A percentile compares a stretch with the other conserved stretches of the same genome.
These are phyloP conservation scores for Odontomachus brunneus DNA, from an alignment of 1,140 invertebrate species.

Conservation along the genomic window DNA sequence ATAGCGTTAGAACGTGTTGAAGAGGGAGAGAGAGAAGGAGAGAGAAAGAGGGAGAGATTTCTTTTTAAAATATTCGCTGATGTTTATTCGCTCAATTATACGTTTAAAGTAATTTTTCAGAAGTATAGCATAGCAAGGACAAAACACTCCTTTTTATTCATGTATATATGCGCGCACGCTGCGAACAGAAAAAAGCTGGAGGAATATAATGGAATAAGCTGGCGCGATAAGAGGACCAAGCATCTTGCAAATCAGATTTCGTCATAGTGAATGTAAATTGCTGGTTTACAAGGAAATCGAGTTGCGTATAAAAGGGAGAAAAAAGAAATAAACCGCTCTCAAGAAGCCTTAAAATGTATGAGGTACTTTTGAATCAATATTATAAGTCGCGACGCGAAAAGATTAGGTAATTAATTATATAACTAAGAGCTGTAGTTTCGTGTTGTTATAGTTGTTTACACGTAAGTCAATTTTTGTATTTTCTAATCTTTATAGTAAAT, in stretches of 20 bases:
- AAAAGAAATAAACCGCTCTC: too few relatives aligned
- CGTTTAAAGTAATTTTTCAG: not conserved
- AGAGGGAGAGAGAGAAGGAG: too few relatives aligned
- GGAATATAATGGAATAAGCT: constrained; percentile 44
- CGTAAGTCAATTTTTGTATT: too few relatives aligned
- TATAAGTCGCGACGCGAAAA: too few relatives aligned
- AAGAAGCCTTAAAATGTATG: too few relatives aligned
- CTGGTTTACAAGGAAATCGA: not conserved
- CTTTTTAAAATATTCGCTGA: not conserved
- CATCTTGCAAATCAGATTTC: constrained; percentile 27
- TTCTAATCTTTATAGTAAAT: too few relatives aligned
- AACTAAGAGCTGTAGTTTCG: too few relatives aligned
- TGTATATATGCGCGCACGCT: constrained; percentile 24
- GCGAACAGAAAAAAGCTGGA: constrained; percentile 17
- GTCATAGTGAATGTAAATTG: not conserved
- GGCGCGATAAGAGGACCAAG: constrained; percentile 17
- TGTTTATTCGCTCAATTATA: not conserved
- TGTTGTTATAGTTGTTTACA: too few relatives aligned
- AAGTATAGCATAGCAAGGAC: not conserved
- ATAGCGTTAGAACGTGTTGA: too few relatives aligned
- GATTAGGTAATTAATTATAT: too few relatives aligned
- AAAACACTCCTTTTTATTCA: constrained; percentile 17
- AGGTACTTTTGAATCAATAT: too few relatives aligned
- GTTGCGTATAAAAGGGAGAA: not conserved
- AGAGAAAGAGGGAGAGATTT: not conserved